phyloP scores from a whole-genome alignment of 1,140 invertebrate genomes.

The Atta cephalotes region DNA sequence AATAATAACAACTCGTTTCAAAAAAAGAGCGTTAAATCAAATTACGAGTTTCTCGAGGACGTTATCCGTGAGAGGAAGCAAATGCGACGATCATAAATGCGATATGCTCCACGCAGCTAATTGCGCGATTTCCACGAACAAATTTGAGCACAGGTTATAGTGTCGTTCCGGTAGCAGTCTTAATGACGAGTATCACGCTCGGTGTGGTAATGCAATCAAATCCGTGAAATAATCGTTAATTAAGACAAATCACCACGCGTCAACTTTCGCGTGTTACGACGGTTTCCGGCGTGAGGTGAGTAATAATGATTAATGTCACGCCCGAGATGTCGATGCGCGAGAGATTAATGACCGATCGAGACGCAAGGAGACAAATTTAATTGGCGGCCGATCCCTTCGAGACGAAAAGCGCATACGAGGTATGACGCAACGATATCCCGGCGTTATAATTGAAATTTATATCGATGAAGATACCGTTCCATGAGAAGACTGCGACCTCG shows the following conservation, averaged over 20 bases:
- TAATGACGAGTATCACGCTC: slow-evolving; percentile 42
- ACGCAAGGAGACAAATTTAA: slow-evolving; percentile 61
- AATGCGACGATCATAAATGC: neutral
- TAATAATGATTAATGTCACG: slow-evolving; percentile 60
- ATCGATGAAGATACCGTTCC: slow-evolving; percentile 20
- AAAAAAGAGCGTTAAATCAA: neutral
- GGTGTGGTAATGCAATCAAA: slow-evolving; percentile 46
- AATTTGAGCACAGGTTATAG: slow-evolving; percentile 25
- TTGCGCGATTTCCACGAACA: slow-evolving; percentile 42
- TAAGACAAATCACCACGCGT: slow-evolving; percentile 57
- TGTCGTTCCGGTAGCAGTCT: slow-evolving; percentile 25
- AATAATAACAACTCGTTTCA: neutral
- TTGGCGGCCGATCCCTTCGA: slow-evolving; percentile 18
- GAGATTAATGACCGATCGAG: slow-evolving; percentile 66
- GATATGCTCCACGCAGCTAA: neutral
- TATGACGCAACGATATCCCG: slow-evolving; percentile 8
- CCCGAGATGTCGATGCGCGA: slow-evolving; percentile 41
- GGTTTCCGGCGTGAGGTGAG: slow-evolving; percentile 32
- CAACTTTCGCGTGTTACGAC: slow-evolving; percentile 48
- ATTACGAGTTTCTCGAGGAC: neutral
- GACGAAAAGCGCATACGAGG: slow-evolving; percentile 17
- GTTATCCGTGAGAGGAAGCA: neutral
- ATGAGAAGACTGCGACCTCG: slow-evolving; percentile 29
- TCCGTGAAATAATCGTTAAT: slow-evolving; percentile 53
- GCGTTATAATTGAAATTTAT: slow-evolving; percentile 45